Percentiles rank a stretch among this genome's conserved stretches.
These are phyloP conservation scores for Macropodus opercularis DNA, from an alignment of 2,797 vertebrate species.

Conservation along the genomic window DNA sequence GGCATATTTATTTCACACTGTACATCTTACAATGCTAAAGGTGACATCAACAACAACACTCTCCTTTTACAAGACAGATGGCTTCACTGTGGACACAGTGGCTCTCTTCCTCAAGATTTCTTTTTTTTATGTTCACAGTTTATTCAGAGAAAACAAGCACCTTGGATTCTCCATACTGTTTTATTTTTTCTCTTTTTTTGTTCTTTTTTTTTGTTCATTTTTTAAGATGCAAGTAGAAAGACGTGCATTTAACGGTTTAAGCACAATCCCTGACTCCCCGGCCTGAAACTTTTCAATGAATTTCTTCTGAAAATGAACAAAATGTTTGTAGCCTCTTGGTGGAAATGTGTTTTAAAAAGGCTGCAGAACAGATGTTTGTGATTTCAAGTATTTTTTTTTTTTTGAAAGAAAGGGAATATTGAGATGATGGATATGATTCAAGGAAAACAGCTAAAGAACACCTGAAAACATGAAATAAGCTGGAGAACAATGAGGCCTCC, in stretches of 20 bases:
- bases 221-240: constrained; percentile 88
- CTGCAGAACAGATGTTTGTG: constrained; percentile 61
- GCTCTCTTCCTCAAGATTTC: constrained; percentile 75
- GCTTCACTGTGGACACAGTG: constrained; percentile 82
- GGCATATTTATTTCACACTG: constrained; percentile 90
- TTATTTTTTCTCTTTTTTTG: constrained; percentile 73
- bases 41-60: constrained; percentile 88
- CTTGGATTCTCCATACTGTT: constrained; percentile 78
- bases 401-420: constrained; percentile 31
- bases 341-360: constrained; percentile 61
- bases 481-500: constrained; percentile 22
- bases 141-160: constrained; percentile 83
- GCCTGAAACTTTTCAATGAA: constrained; percentile 76
- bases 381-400: constrained; percentile 68
- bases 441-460: constrained; percentile 9
- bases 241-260: constrained; percentile 85
- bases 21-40: constrained; percentile 89
- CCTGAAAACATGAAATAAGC: constrained; percentile 5
- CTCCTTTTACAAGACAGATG: constrained; percentile 84
- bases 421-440: constrained; percentile 10
- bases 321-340: constrained; percentile 69
- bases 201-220: constrained; percentile 75
- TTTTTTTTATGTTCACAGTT: constrained; percentile 83
- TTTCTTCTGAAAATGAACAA: constrained; percentile 70
- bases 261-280: constrained; percentile 80